A percentile compares a stretch with the other conserved stretches of the same genome.
Conservation (phyloP, 1,140 invertebrate species). For the Chymomyza costata region DNA sequence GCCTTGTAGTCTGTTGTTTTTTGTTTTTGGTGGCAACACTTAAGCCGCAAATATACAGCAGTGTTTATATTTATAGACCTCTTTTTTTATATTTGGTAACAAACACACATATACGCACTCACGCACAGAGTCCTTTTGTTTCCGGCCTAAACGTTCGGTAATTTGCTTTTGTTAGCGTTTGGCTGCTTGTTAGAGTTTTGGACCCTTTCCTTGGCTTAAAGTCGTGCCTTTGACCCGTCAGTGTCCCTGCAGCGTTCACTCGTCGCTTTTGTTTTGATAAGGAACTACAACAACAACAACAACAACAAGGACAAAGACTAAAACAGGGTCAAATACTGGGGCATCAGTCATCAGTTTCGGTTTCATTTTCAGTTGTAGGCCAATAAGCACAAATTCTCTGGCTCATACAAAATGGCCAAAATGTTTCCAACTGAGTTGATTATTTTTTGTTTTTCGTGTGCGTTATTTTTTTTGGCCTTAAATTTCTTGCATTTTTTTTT, state of each 20-base stretch:
- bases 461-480: constrained; percentile 62
- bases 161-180: constrained; percentile 44
- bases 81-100: constrained; percentile 31
- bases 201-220: constrained; percentile 13
- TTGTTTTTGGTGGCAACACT: constrained; percentile 45
- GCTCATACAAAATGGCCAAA: too few relatives aligned
- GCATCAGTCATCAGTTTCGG: constrained; percentile 24
- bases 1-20: constrained; percentile 27
- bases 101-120: constrained; percentile 7
- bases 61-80: constrained; percentile 55
- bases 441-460: constrained; percentile 64
- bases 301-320: too few relatives aligned
- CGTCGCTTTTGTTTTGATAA: constrained; percentile 5
- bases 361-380: constrained; percentile 30
- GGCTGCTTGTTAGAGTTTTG: constrained; percentile 3
- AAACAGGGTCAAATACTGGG: not conserved
- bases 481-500: constrained; percentile 46
- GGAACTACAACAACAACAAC: too few relatives aligned
- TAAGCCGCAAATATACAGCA: constrained; percentile 62
- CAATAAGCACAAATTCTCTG: too few relatives aligned
- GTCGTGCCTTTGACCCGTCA: constrained; percentile 22
- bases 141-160: constrained; percentile 35
- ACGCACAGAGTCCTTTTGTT: constrained; percentile 7
- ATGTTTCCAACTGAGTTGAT: constrained; percentile 69
- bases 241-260: too few relatives aligned